Evolutionary conservation across 2,888 invertebrate species (phyloP).

Genomic region (Carterocephalus palaemon): DNA sequence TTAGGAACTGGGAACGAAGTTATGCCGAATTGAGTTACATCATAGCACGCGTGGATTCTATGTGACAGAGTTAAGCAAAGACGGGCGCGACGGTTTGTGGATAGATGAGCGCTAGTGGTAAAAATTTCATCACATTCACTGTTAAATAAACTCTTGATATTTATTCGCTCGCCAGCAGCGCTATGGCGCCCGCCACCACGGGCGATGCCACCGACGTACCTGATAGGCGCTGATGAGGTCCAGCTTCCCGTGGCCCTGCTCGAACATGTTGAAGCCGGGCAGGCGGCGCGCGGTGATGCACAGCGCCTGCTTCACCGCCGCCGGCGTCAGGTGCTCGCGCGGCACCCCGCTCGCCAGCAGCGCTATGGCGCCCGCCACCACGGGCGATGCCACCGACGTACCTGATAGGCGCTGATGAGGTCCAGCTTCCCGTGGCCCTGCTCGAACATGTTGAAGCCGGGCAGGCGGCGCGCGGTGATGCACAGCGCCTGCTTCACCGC

Average conservation of each 20-base stretch:
- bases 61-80: too few species aligned
- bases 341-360: slow-evolving; percentile 90
- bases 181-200: background rate
- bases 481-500: slow-evolving; percentile 97
- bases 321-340: slow-evolving; percentile 88
- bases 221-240: slow-evolving; percentile 94
- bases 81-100: too few species aligned
- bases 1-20: slow-evolving; percentile 59
- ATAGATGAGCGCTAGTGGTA: background rate
- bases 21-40: too few species aligned
- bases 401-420: slow-evolving; percentile 81
- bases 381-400: slow-evolving; percentile 97
- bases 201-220: slow-evolving; percentile 49
- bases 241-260: slow-evolving; percentile 97
- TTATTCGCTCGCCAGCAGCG: background rate
- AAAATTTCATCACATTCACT: too few species aligned
- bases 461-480: slow-evolving; percentile 90
- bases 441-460: slow-evolving; percentile 96
- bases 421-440: slow-evolving; percentile 98
- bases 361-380: slow-evolving; percentile 96
- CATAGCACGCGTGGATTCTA: too few species aligned
- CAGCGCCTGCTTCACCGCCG: slow-evolving; percentile 97
- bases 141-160: too few species aligned
- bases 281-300: slow-evolving; percentile 92
- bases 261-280: slow-evolving; percentile 95